Evolutionary conservation across 2,888 invertebrate species (phyloP).

Genomic region (Ditula angustiorana): DNA sequence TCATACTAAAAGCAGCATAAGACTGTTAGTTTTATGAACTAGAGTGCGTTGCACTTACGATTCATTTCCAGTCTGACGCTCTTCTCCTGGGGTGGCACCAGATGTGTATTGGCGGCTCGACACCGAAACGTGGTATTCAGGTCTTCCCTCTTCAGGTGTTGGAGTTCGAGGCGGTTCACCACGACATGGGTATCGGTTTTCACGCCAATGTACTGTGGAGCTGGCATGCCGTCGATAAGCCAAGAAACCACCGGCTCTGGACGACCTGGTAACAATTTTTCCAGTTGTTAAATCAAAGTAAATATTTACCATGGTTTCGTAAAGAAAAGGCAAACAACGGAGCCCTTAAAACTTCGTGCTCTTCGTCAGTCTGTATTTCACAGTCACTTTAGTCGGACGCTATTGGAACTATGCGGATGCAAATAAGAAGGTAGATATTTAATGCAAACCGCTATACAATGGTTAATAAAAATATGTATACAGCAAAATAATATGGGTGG

Average conservation of each 20-base stretch:
- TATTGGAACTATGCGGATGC: too few species aligned
- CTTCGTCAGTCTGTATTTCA: too few species aligned
- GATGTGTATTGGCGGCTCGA: constrained; percentile 94
- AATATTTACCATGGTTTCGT: too few species aligned
- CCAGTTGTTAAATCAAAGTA: too few species aligned
- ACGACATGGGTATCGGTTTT: constrained; percentile 90
- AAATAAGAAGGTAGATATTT: too few species aligned
- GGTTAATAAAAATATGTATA: too few species aligned
- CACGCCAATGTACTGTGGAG: constrained; percentile 89
- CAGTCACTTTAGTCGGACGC: too few species aligned
- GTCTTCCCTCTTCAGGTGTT: constrained; percentile 90
- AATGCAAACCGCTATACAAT: too few species aligned
- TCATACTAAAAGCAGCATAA: too few species aligned
- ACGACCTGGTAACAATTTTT: constrained; percentile 87
- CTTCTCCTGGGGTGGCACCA: constrained; percentile 92
- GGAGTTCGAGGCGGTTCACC: constrained; percentile 91
- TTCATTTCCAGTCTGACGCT: constrained; percentile 92
- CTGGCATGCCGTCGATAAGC: constrained; percentile 90
- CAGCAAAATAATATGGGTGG: too few species aligned
- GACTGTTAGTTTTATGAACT: not conserved
- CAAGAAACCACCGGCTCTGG: constrained; percentile 93
- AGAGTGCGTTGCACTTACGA: constrained; percentile 85
- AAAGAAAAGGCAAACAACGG: too few species aligned
- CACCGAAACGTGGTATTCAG: constrained; percentile 95
- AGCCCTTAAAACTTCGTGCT: too few species aligned